Base-by-base conservation (phyloP, 2,888 invertebrate genomes). In the Bombylius discolor region DNA sequence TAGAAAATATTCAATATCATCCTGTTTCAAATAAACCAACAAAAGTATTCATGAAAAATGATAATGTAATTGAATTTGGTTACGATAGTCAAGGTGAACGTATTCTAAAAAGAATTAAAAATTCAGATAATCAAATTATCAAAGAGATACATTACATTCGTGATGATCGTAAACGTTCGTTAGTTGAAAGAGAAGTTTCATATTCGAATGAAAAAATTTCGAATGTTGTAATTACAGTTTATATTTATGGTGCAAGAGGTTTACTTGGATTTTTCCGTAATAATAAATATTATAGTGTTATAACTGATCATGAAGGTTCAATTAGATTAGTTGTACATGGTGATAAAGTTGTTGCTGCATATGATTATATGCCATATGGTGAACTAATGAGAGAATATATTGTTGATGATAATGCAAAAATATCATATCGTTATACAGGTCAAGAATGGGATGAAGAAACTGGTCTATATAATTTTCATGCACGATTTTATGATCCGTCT, bases 401-500 rank as follows among this genome's bases (percentile, higher is more conserved):
- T 7, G 14, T 14, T 8, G 54, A 59, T 42, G 31, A 46, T 8
- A 53, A 57, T 12, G 53, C 52, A 1, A 58, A 64, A 12, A 57
- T 63, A 6, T 11, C 50, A 0, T 63, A 62, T 52, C 55, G 63
- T 1, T 64, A 60, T 50, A 61, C 63, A 5, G 64, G 64, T 1
- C 63, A 65, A 36, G 65, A 65, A 57, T 64, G 55, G 55, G 65
- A 65, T 49, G 56, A 62, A 36, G 64, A 65, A 55, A 61, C 59
- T 4, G 59, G 58, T 0, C 56, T 65, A 5, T 64, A 65, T 47
- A 63, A 65, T 49, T 64, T 55, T 51, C 63, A 64, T 49, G 62
- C 62, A 4, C 53, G 65, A 42, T 47, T 64, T 6, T 65, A 64
- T 47, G 65, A 65, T 48, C 64, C 64, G 1, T 51, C 13, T 6